Conservation (phyloP, 2,113 vertebrate species). For the Thamnaconus septentrionalis region DNA sequence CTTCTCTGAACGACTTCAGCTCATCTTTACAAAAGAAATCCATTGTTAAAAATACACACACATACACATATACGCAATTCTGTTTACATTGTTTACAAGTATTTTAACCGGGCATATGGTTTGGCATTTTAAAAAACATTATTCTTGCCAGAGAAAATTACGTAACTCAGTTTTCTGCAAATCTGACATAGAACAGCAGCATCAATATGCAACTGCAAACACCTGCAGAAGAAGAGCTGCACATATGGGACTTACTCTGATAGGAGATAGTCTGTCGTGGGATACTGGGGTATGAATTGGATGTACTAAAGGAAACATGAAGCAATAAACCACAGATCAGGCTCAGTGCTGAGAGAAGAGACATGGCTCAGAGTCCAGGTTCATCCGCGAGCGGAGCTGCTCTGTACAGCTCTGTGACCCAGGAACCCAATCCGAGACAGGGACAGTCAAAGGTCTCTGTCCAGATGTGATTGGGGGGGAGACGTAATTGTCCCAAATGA, state of each 20-base stretch:
- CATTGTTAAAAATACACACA: too few relatives aligned
- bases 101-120: too few relatives aligned
- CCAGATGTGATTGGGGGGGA: constrained; percentile 7
- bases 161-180: too few relatives aligned
- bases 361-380: constrained; percentile 63
- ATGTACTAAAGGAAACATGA: constrained; percentile 27
- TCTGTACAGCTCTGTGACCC: constrained; percentile 43
- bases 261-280: constrained; percentile 68
- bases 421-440: constrained; percentile 34
- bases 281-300: constrained; percentile 39
- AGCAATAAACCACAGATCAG: constrained; percentile 62
- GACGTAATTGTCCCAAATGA: not conserved
- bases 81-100: too few relatives aligned
- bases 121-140: too few relatives aligned
- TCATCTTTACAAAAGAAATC: constrained; percentile 48
- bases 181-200: constrained; percentile 7
- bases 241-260: constrained; percentile 55
- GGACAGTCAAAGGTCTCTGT: constrained; percentile 40
- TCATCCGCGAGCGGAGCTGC: constrained; percentile 30
- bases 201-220: constrained; percentile 1
- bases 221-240: not conserved
- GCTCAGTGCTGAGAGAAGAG: constrained; percentile 48
- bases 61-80: too few relatives aligned
- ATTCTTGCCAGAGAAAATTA: too few relatives aligned
- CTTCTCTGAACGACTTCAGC: constrained; percentile 65